Percentiles rank a stretch among this genome's conserved stretches.
Conservation (phyloP, 2,888 invertebrate genomes). For the Aleiodes testaceus region DNA sequence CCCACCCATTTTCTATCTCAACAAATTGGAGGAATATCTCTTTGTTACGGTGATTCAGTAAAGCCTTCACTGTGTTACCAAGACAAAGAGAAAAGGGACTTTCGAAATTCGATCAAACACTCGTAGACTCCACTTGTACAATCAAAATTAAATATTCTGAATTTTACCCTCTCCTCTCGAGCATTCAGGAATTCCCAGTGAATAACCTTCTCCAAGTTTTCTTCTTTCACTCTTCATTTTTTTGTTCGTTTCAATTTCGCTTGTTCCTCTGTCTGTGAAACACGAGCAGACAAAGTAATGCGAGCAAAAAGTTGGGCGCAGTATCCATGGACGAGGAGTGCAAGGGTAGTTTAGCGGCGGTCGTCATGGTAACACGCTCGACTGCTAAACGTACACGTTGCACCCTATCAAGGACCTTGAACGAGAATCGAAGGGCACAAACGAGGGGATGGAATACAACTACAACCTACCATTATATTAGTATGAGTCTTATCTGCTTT, state of each 20-base stretch:
- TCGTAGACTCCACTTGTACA: not conserved
- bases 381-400: slow-evolving; percentile 65
- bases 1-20: not conserved
- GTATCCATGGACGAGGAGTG: slow-evolving; percentile 58
- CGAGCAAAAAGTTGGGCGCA: slow-evolving; percentile 58
- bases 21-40: not conserved
- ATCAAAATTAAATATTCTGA: slow-evolving; percentile 1
- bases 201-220: not conserved
- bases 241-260: slow-evolving; percentile 12
- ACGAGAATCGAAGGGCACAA: slow-evolving; percentile 70
- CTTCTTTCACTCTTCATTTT: not conserved
- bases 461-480: slow-evolving; percentile 22
- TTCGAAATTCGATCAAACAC: not conserved
- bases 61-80: not conserved
- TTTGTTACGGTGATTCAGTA: not conserved
- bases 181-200: not conserved
- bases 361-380: slow-evolving; percentile 72
- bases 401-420: slow-evolving; percentile 72
- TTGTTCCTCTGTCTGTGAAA: slow-evolving; percentile 16
- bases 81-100: not conserved
- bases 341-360: slow-evolving; percentile 72
- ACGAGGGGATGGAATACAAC: slow-evolving; percentile 16
- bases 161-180: not conserved
- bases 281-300: not conserved
- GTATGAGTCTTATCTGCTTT: slow-evolving; percentile 24